phyloP scores from a whole-genome alignment of 1,140 invertebrate species.

The Cataglyphis hispanica region DNA sequence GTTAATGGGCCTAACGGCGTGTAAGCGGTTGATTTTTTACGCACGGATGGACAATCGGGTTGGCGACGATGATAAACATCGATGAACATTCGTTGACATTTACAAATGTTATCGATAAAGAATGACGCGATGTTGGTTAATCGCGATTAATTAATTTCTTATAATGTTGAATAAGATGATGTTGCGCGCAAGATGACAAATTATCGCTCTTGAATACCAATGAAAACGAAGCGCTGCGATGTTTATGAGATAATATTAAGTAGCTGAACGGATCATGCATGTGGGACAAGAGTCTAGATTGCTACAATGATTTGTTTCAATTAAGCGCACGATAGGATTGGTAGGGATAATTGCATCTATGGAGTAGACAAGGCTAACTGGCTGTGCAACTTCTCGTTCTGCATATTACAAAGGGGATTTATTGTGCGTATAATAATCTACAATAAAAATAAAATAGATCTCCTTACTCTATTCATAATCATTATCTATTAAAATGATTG shows the following conservation, averaged over 20 bases:
- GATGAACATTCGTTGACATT: not conserved
- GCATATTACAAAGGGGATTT: slow-evolving; percentile 1
- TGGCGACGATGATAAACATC: slow-evolving; percentile 35
- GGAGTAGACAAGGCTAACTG: slow-evolving; percentile 30
- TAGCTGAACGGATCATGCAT: slow-evolving; percentile 53
- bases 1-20: slow-evolving; percentile 59
- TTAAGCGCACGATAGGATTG: slow-evolving; percentile 51
- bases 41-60: not conserved
- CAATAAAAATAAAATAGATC: slow-evolving; percentile 22
- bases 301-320: slow-evolving; percentile 57
- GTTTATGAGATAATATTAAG: slow-evolving; percentile 48
- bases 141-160: slow-evolving; percentile 19
- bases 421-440: not conserved
- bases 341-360: slow-evolving; percentile 55
- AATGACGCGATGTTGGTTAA: not conserved
- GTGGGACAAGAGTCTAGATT: slow-evolving; percentile 57
- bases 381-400: slow-evolving; percentile 36
- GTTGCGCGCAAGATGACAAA: not conserved
- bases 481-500: slow-evolving; percentile 37
- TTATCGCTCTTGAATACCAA: slow-evolving; percentile 2
- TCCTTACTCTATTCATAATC: slow-evolving; percentile 8
- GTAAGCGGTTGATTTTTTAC: slow-evolving; percentile 61
- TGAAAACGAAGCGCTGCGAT: not conserved
- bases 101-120: slow-evolving; percentile 10
- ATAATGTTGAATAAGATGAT: slow-evolving; percentile 9